Evolutionary conservation across 1,140 invertebrate species (phyloP).

Genomic region (Lycorma delicatula): DNA sequence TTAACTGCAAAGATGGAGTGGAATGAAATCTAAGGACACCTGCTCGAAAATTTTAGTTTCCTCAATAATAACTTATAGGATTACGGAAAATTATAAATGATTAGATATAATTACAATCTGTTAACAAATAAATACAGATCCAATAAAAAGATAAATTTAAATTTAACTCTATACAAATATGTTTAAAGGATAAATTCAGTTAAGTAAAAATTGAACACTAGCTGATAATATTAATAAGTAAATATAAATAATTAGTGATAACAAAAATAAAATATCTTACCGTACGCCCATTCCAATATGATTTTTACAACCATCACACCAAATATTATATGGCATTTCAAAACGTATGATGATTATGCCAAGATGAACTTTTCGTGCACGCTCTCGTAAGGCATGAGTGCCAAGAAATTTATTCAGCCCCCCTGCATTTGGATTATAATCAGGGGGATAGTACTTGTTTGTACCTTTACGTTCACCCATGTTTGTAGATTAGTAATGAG

Average conservation of each 20-base stretch:
- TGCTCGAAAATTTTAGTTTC: too few relatives aligned
- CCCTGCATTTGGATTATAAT: conserved; percentile 90
- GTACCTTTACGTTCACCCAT: conserved; percentile 98
- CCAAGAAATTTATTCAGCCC: conserved; percentile 91
- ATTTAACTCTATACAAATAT: too few relatives aligned
- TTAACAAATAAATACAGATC: too few relatives aligned
- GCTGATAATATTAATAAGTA: neutral
- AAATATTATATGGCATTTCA: conserved; percentile 99
- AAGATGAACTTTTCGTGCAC: conserved; percentile 87
- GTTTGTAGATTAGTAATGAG: too few relatives aligned
- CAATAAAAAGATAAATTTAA: too few relatives aligned
- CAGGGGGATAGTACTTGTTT: conserved; percentile 97
- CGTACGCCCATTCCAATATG: conserved; percentile 98
- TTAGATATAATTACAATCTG: too few relatives aligned
- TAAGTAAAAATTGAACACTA: too few relatives aligned
- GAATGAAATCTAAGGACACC: too few relatives aligned
- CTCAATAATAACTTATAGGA: too few relatives aligned
- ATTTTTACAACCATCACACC: conserved; percentile 96
- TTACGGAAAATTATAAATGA: too few relatives aligned
- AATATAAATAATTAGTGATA: conserved; percentile 1
- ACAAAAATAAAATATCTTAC: conserved; percentile 28
- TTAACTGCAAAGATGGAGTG: too few relatives aligned
- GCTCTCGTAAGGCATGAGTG: conserved; percentile 90
- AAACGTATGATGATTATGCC: conserved; percentile 98
- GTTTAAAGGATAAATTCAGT: too few relatives aligned